Evolutionary conservation across 1,140 invertebrate species (phyloP).

Genomic region (Aphidius gifuensis): DNA sequence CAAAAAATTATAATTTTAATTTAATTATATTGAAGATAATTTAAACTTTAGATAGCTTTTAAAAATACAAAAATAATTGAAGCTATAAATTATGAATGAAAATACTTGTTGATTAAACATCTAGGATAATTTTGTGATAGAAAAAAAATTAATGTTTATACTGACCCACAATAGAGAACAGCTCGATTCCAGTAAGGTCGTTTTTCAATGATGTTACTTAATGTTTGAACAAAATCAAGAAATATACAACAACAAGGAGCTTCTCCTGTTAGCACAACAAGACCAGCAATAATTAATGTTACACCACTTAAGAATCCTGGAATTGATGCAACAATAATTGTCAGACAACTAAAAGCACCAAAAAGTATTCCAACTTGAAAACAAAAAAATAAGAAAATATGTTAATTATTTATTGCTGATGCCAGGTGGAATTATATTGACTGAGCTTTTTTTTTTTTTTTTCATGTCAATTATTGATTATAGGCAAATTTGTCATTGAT

Average conservation of each 20-base stretch:
- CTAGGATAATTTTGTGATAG: not conserved
- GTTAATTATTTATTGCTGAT: conserved; percentile 1
- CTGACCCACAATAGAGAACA: conserved; percentile 81
- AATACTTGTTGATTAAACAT: not conserved
- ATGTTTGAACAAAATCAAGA: conserved; percentile 84
- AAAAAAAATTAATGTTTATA: conserved; percentile 32
- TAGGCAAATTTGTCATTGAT: conserved; percentile 1
- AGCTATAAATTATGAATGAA: too few species aligned
- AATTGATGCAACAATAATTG: conserved; percentile 65
- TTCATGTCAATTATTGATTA: conserved; percentile 15
- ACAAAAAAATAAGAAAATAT: conserved; percentile 23
- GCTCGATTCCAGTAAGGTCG: conserved; percentile 89
- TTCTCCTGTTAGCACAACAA: conserved; percentile 82
- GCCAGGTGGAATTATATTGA: not conserved
- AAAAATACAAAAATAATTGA: too few species aligned
- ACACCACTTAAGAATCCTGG: conserved; percentile 77
- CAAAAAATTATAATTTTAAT: conserved; percentile 22
- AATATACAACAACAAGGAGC: conserved; percentile 94
- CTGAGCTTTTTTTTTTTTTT: not conserved
- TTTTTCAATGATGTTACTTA: conserved; percentile 77
- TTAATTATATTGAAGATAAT: too few species aligned
- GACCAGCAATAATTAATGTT: conserved; percentile 85
- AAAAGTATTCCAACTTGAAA: conserved; percentile 81
- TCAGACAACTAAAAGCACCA: conserved; percentile 75
- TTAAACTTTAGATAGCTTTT: too few species aligned